These are phyloP conservation scores for Limnephilus lunatus DNA, from an alignment of 2,888 invertebrate genomes.

Conservation along the genomic window DNA sequence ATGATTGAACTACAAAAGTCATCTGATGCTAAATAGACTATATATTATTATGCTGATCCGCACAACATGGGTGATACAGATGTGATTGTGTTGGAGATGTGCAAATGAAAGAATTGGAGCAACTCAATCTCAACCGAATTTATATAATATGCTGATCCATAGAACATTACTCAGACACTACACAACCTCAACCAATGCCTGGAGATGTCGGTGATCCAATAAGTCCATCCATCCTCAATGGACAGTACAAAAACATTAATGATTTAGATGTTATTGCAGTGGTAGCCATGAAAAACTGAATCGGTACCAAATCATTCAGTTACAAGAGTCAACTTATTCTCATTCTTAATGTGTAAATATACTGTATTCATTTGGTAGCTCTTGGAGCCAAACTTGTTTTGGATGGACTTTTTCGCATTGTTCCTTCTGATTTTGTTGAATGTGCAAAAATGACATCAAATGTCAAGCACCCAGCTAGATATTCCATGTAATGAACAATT, in stretches of 20 bases:
- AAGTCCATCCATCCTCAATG: too few relatives aligned
- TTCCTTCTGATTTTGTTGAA: too few relatives aligned
- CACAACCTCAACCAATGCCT: background rate
- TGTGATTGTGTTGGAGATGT: conserved; percentile 22
- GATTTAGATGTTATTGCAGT: too few relatives aligned
- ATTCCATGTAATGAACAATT: background rate
- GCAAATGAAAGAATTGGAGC: conserved; percentile 66
- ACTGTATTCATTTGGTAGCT: too few relatives aligned
- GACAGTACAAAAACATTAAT: too few relatives aligned
- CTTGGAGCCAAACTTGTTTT: too few relatives aligned
- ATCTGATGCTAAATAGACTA: background rate
- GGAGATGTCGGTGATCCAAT: background rate
- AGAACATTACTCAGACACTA: background rate
- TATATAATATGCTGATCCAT: background rate
- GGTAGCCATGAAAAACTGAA: too few relatives aligned
- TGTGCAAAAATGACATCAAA: background rate
- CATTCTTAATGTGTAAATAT: too few relatives aligned
- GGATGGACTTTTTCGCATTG: background rate
- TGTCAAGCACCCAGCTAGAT: background rate
- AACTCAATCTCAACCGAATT: background rate
- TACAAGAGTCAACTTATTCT: too few relatives aligned
- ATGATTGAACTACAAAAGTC: conserved; percentile 69
- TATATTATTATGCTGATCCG: too few relatives aligned
- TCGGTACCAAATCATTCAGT: too few relatives aligned
- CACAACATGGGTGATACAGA: conserved; percentile 52